Base-by-base conservation (phyloP, 2,888 invertebrate species). In the Drosophila niveifrons region DNA sequence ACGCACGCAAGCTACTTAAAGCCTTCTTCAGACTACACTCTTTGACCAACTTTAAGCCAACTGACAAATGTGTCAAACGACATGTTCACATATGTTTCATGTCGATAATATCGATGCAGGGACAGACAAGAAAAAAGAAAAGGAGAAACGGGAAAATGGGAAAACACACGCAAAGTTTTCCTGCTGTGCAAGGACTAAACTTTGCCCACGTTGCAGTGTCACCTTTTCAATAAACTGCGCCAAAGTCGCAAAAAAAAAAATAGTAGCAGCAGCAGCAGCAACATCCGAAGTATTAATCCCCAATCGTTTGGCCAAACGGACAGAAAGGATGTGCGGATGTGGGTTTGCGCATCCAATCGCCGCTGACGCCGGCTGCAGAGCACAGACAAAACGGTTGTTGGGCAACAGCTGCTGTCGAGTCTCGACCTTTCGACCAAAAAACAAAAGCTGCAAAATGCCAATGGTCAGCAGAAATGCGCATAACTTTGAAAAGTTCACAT, bases 21-120 rank as follows among this genome's bases (percentile, higher is more conserved):
- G 51, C 57, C 31, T n/a, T 17, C 44, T 15, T 15, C 6, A 23
- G 3, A 23, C 64, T 39, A 50, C 39, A 56, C 51, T 44, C 29
- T 29, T 17, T 18, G 36, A 23, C n/a, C 47, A 53, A 59, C 72
- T 84, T 78, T 75, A 87, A 89, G 89, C 69, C 83, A 88, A 72
- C 89, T 85, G 84, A 89, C 89, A 82, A 85, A 85, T 88, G 89
- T 89, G 89, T 89, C 84, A 89, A 89, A 89, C 75, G 84, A 89
- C 84, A 74, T 85, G 84, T 85, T 85, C 84, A 85, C 84, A 85
- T 85, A 85, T 85, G 84, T 85, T 85, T 70, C 88, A 61, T 59
- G 75, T 85, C 88, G 84, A 89, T 85, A 89, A 88, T 85, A 89
- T 85, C 88, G 72, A 72, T 23, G 64, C 51, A 43, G 44, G 23